phyloP scores from a whole-genome alignment of 2,888 invertebrate species.

The Stratiomys singularior region DNA sequence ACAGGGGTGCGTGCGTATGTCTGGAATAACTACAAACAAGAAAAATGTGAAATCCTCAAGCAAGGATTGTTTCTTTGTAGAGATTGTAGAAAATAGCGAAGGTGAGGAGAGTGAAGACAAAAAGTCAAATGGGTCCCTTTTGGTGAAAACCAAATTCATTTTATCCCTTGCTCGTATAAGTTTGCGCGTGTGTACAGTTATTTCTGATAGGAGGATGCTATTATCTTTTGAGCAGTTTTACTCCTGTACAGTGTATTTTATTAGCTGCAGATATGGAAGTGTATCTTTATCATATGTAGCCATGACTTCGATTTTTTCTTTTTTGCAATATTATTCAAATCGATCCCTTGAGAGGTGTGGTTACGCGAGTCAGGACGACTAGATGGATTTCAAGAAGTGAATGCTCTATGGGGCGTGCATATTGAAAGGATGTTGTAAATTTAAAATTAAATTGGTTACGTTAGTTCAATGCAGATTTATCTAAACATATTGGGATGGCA shows the following conservation, averaged over 20 bases:
- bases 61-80: constrained; percentile 11
- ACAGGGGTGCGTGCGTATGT: not conserved
- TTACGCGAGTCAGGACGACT: not conserved
- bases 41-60: not conserved
- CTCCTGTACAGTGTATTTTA: not conserved
- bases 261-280: not conserved
- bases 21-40: not conserved
- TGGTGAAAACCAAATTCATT: not conserved
- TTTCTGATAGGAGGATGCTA: constrained; percentile 12
- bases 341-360: constrained; percentile 12
- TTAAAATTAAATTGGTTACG: no score
- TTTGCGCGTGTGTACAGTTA: constrained; percentile 15
- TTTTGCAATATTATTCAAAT: constrained; percentile 35
- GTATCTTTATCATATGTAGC: constrained; percentile 26
- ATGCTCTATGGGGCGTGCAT: not conserved
- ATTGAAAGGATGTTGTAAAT: no score
- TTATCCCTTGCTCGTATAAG: not conserved
- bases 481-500: no score
- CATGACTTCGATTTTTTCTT: constrained; percentile 4
- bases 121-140: not conserved
- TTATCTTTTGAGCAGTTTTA: constrained; percentile 10
- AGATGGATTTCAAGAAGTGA: not conserved
- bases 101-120: not conserved
- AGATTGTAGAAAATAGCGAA: not conserved
- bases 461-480: no score